Evolutionary conservation across 2,797 vertebrate species (phyloP), one percentile per base, ranked within the genome.

Genomic region (Sardinella longiceps): DNA sequence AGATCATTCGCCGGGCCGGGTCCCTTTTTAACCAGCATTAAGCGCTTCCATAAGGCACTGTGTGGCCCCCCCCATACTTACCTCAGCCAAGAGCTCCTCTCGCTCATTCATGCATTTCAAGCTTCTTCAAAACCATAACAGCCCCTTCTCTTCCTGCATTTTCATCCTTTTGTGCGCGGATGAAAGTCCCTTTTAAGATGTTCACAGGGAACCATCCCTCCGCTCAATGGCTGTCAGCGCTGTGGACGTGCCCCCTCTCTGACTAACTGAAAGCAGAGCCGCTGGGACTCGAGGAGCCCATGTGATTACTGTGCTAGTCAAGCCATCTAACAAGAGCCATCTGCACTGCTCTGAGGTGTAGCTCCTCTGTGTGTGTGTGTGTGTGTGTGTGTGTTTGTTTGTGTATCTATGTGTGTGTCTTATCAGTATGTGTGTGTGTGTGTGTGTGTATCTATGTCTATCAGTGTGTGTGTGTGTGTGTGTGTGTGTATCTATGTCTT

Each of bases 241-340:
- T 77, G 37, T 37, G 63, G 63, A 66, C 14, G 60, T 23, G 18
- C 60, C 66, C 30, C 30, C 33, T 2, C 70, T 77, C 37, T 43
- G 70, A 9, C 70, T 39, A 43, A 77, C 70, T 91, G 86, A 83
- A 85, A 92, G 87, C 46, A 80, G 88, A 90, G 85, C 90, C 91
- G 90, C 90, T 90, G 90, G 89, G 82, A 89, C 89, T 80, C 63
- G 84, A 90, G 91, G 86, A 93, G 90, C 81, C 90, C 83, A 85
- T 90, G 90, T 86, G 86, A 85, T 81, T 82, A 84, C 33, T 48
- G 56, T 89, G 86, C 48, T 18, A 88, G 86, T 88, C 85, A 80
- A 89, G 89, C 90, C 91, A 92, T 89, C 92, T 94, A 94, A 94
- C 94, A 88, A 88, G 91, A 94, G 93, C 91, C 93, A 94, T 92